phyloP scores from a whole-genome alignment of 2,888 invertebrate genomes.

The Lutraria lutraria region DNA sequence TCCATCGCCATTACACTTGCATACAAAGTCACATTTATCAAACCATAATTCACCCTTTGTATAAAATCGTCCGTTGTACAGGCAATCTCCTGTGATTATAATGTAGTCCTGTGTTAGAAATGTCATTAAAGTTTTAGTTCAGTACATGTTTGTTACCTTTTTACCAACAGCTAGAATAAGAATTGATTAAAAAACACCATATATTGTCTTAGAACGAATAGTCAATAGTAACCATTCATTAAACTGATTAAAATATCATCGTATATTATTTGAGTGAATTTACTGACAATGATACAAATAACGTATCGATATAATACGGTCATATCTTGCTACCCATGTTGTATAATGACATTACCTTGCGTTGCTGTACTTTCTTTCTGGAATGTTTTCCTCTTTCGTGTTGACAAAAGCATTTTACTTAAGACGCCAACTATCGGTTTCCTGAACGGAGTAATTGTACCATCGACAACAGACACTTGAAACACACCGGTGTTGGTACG shows the following conservation, averaged over 20 bases:
- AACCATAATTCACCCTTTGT: slow-evolving; percentile 40
- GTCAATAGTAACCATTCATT: too few species aligned
- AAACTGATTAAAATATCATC: too few species aligned
- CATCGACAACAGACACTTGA: slow-evolving; percentile 14
- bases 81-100: slow-evolving; percentile 31
- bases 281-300: too few species aligned
- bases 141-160: too few species aligned
- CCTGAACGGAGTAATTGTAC: slow-evolving; percentile 6
- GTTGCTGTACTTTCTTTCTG: not conserved
- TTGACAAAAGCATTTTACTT: slow-evolving; percentile 4
- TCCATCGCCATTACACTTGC: slow-evolving; percentile 40
- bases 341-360: not conserved
- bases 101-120: not conserved
- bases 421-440: slow-evolving; percentile 14
- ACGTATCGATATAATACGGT: too few species aligned
- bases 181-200: too few species aligned
- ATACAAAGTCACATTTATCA: slow-evolving; percentile 47
- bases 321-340: too few species aligned
- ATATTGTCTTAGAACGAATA: too few species aligned
- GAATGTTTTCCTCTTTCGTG: not conserved
- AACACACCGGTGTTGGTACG: slow-evolving; percentile 29
- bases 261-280: too few species aligned
- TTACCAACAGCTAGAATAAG: too few species aligned
- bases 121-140: not conserved
- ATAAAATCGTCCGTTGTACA: slow-evolving; percentile 39